Base-by-base conservation (phyloP, 2,113 vertebrate species). In the Oreochromis niloticus region DNA sequence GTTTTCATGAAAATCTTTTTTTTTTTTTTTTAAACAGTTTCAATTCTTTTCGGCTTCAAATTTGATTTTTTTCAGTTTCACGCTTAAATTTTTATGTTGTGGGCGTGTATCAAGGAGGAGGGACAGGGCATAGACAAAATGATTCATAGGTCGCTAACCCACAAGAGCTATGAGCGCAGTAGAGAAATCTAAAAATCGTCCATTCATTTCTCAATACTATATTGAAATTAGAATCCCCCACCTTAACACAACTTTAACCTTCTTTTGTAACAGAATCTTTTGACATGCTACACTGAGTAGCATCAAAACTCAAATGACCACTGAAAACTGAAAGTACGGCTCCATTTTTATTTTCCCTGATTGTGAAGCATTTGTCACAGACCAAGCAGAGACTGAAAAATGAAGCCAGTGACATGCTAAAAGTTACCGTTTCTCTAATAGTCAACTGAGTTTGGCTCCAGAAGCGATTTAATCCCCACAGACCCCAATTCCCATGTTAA, bases 271-370 rank as follows among this genome's bases (percentile, higher is more conserved):
- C 34, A 39, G 34, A 66, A 66, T 66, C 61, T 66, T 66, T 3
- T 39, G 34, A 66, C 17, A 39, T 12, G 34, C 19, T 66, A 0
- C 34, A 12, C 61, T 39, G 4, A 66, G 61, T 66, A 39, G 34
- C 61, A 66, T 39, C 34, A 66, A 66, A 66, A 66, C 32, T 66
- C 34, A 66, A 66, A 66, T 66, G 6, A 39, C 34, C 61, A 39
- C 0, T 39, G 61, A 7, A 10, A 66, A 66, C 32, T 2, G 4
- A 66, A 36, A 66, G 36, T 36, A 66, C 0, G 34, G 61, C 61
- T 66, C 34, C 10, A 39, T 13, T 66, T 39, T 66, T 66, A 36
- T 66, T 66, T 13, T 39, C 34, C 61, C 34, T 66, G n/a, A 66
- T 66, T 39, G 34, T 63, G 59, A 36, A 36, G 9, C 6, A 66